phyloP scores from a whole-genome alignment of 2,888 invertebrate species.

The Diaphora mendica region DNA sequence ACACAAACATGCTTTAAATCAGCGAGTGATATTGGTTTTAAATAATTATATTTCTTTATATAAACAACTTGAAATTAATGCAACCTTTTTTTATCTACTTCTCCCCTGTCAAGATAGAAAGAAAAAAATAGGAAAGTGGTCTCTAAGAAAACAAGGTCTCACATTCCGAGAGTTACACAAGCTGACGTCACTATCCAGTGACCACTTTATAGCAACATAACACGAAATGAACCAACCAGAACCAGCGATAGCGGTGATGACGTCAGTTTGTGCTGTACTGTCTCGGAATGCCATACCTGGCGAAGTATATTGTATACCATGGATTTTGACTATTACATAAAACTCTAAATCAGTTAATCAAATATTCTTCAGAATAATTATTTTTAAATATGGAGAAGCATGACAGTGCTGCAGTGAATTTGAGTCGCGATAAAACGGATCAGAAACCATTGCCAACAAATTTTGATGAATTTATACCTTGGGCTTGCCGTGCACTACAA shows the following conservation, averaged over 20 bases:
- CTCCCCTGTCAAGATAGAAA: neutral
- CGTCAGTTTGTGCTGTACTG: too few relatives aligned
- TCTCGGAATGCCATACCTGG: too few relatives aligned
- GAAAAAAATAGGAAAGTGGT: too few relatives aligned
- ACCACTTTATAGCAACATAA: too few relatives aligned
- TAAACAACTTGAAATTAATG: neutral
- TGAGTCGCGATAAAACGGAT: neutral
- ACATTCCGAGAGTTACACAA: too few relatives aligned
- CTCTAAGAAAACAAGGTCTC: too few relatives aligned
- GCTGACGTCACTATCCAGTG: too few relatives aligned
- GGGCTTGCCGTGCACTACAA: neutral
- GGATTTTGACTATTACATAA: neutral
- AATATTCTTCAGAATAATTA: neutral
- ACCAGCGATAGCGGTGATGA: too few relatives aligned
- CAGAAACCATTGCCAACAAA: slow-evolving; percentile 9
- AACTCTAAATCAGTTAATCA: neutral
- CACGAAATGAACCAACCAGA: too few relatives aligned
- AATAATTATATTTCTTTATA: neutral
- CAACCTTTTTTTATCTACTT: neutral
- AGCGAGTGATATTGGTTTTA: neutral
- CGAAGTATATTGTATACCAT: too few relatives aligned
- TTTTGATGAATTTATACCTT: slow-evolving; percentile 5
- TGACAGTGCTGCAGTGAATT: neutral
- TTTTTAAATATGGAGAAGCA: neutral
- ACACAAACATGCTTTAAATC: neutral